Percentiles rank a stretch among this genome's conserved stretches.
Evolutionary conservation across 2,113 vertebrate genomes (phyloP).

Genomic region (Coreoperca whiteheadi): DNA sequence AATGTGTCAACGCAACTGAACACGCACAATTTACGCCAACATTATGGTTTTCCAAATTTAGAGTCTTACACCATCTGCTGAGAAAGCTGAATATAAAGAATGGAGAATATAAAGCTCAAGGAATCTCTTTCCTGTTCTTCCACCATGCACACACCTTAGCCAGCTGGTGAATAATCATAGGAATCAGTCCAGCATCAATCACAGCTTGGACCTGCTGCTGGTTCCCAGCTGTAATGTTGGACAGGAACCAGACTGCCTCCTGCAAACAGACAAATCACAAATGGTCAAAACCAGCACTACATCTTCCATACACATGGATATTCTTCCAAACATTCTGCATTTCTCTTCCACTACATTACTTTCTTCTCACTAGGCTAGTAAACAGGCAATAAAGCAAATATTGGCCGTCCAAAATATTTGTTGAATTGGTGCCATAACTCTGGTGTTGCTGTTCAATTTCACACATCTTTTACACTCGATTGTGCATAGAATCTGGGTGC

Average conservation of each 20-base stretch:
- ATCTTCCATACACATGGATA: background rate
- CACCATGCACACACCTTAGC: constrained; percentile 89
- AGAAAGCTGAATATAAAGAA: constrained; percentile 6
- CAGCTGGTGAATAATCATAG: constrained; percentile 99
- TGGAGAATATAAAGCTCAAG: background rate
- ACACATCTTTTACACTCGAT: background rate
- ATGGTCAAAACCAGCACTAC: constrained; percentile 14
- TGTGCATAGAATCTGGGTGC: background rate
- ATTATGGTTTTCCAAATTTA: background rate
- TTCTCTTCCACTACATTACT: background rate
- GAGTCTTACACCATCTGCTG: background rate
- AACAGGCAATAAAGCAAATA: background rate
- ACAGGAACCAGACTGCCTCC: constrained; percentile 99
- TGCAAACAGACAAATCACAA: constrained; percentile 75
- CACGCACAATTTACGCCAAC: background rate
- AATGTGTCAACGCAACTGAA: background rate
- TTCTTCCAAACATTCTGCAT: background rate
- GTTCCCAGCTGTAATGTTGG: constrained; percentile 99
- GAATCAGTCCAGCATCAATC: constrained; percentile 97
- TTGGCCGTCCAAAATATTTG: background rate
- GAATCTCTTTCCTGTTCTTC: background rate
- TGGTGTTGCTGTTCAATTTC: background rate
- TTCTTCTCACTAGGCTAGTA: background rate
- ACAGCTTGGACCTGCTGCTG: constrained; percentile 99
- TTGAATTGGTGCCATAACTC: background rate